Evolutionary conservation across 2,888 invertebrate species (phyloP), one percentile per base, ranked within the genome.

Genomic region (Emesis russula): DNA sequence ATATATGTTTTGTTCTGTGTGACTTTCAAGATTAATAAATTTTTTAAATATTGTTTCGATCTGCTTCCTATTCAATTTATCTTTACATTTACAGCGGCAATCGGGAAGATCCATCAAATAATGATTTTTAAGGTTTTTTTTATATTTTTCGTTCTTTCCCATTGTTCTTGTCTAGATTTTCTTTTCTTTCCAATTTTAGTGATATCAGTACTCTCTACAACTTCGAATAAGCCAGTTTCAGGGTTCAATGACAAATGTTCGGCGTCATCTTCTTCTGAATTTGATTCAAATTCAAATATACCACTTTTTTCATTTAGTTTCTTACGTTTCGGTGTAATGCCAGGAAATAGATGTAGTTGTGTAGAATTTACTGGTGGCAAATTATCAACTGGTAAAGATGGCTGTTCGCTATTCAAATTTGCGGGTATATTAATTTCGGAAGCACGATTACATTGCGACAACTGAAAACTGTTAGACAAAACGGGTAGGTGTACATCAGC

Each of bases 1-100:
- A 63, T 77, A 77, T 13, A 66, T 66, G 25, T 77, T 77, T 77
- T 77, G 77, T 38, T 77, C 76, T 9, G 77, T 66, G 38, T 77
- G 77, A n/a, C 66, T 77, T 58, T n/a, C 15, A 63, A 77, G 38
- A 63, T 77, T 77, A 38, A 41, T 77, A 38, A 63, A 36, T 63
- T 36, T 63, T 2, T 58, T n/a, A 38, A 77, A 66, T 38, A 66
- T 25, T 53, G 33, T 63, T 66, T 38, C n/a, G 9, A 38, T 38
- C 63, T 31, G 38, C 11, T n/a, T 13, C 58, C 63, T 38, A 77
- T 36, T 66, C 25, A 77, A 18, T 77, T 77, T 77, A 18, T 66
- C 58, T 66, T 66, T 77, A 36, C 77, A 77, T 63, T 77, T 38
- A 63, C 77, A 77, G 36, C 77, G n/a, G 36, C 63, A 77, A 15